Percentiles rank a stretch among this genome's conserved stretches.
phyloP scores from a whole-genome alignment of 2,888 invertebrate species.

The Volucella inanis region DNA sequence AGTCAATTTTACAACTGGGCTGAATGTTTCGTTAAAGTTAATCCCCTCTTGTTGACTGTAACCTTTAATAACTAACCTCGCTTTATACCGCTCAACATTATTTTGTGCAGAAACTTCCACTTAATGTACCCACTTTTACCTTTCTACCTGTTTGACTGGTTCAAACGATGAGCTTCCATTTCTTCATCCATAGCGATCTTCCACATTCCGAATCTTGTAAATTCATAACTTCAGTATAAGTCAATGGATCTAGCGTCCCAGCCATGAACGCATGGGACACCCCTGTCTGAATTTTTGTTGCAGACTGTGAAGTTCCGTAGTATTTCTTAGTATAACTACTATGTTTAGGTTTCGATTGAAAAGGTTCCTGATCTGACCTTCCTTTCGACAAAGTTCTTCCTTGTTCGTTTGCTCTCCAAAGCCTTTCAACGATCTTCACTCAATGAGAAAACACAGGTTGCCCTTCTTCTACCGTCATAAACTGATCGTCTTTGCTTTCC shows the following conservation, averaged over 20 bases:
- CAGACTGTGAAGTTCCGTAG: no score
- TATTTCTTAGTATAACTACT: no score
- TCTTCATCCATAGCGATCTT: no score
- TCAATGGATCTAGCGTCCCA: no score
- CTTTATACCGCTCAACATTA: conserved; percentile 68
- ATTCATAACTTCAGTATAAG: no score
- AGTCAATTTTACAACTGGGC: conserved; percentile 76
- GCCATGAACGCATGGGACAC: no score
- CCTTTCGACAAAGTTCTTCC: background rate
- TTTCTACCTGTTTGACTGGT: background rate
- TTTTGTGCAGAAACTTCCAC: conserved; percentile 57
- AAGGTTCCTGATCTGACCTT: background rate
- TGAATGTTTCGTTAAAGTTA: conserved; percentile 78
- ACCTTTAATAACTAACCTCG: conserved; percentile 77
- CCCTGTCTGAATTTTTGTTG: no score
- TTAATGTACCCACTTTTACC: conserved; percentile 76
- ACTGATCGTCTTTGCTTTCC: background rate
- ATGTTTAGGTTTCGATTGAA: background rate
- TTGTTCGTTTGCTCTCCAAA: background rate
- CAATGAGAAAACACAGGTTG: background rate
- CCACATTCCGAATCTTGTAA: no score
- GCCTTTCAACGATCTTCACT: background rate
- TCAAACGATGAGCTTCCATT: background rate
- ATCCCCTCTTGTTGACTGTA: conserved; percentile 76
- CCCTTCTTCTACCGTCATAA: background rate